These are phyloP conservation scores for Bubo scandiacus DNA, from an alignment of 2,113 vertebrate genomes.

Conservation along the genomic window DNA sequence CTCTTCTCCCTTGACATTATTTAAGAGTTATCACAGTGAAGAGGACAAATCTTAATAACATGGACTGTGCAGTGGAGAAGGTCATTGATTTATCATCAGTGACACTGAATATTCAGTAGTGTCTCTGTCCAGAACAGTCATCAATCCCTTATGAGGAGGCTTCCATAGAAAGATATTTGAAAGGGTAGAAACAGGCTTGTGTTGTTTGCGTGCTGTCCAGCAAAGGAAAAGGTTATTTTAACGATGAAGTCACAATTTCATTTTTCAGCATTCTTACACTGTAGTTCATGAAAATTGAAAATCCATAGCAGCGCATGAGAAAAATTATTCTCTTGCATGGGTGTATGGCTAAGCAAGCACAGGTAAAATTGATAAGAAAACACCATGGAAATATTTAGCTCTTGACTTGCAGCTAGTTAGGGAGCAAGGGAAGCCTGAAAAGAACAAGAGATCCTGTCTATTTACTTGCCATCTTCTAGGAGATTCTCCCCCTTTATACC, in stretches of 20 bases:
- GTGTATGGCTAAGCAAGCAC: not conserved
- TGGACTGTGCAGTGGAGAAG: not conserved
- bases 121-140: not conserved
- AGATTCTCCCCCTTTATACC: not conserved
- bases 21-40: not conserved
- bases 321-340: not conserved
- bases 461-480: not conserved
- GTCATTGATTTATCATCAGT: not conserved
- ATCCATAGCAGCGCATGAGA: not conserved
- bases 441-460: not conserved
- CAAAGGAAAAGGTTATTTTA: not conserved
- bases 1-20: not conserved
- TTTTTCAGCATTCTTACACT: not conserved
- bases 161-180: not conserved
- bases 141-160: not conserved
- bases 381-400: not conserved
- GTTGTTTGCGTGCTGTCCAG: not conserved
- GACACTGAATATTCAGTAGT: not conserved
- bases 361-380: not conserved
- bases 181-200: not conserved
- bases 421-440: not conserved
- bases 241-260: not conserved
- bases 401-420: not conserved
- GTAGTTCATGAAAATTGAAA: not conserved
- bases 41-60: not conserved